Base-by-base conservation (phyloP, 2,113 vertebrate species). In the Leuciscus idus region DNA sequence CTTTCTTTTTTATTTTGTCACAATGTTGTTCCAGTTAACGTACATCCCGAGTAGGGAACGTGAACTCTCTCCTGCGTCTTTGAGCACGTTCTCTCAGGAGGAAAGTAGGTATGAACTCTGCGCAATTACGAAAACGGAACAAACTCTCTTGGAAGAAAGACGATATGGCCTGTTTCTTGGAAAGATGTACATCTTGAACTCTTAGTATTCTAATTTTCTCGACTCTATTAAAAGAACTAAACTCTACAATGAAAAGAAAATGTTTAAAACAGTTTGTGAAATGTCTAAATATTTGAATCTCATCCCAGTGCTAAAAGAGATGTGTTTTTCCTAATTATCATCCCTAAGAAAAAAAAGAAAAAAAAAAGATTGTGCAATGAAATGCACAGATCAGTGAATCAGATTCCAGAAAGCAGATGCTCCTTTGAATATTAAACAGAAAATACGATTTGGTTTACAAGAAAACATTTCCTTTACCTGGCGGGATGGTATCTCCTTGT, bases 221-320 rank as follows among this genome's bases (percentile, higher is more conserved):
- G 89, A 92, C 90, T 92, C 93, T 92, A 94, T 93, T 90, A 94
- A 93, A 94, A 93, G 74, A 94, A 93, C 81, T 90, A 92, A 95
- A 93, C 90, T 93, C 91, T 93, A 93, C 90, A 91, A 92, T 91
- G 90, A 94, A 93, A 93, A 92, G 88, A 92, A 92, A 93, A 93
- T 28, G 30, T 74, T 52, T 90, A 88, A 91, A 95, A 94, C 93
- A 88, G 92, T 94, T 95, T 95, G 94, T 95, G 95, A 95, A 95
- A 95, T 94, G 94, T 95, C 94, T 95, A 93, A 95, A 95, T 95
- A 95, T 95, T 95, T 95, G 93, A 95, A 92, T 93, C 90, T 93
- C 94, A 94, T 95, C 89, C 94, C 94, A 95, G 94, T 92, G 93
- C 91, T 92, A 93, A 92, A 93, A 93, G 89, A 94, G 91, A 91